Base-by-base conservation (phyloP, 2,888 invertebrate species). In the Drosophila suboccidentalis region DNA sequence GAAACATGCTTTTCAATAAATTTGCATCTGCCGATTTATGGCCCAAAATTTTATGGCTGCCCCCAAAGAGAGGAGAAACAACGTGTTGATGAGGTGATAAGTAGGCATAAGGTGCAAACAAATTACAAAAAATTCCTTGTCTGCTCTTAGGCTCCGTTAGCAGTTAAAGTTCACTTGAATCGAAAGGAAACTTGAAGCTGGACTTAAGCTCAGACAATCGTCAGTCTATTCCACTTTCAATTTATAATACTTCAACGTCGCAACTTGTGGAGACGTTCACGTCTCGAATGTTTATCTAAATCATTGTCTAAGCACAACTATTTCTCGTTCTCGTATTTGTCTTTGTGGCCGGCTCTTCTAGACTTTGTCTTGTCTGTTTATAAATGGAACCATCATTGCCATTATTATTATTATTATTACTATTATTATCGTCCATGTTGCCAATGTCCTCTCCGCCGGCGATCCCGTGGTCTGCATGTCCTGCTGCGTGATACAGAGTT, bases 1-100 rank as follows among this genome's bases (percentile, higher is more conserved):
- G 15, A 32, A 38, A 51, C 44, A 71, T 67, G 69, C 38, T 64
- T 75, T 66, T 73, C 80, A 85, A 87, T 87, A 78, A 77, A 78
- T 80, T 82, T 67, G 62, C 67, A 69, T 59, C 47, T 59, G 19
- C 19, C 50, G 72, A 87, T 87, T 83, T 87, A 83, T 87, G 71
- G 61, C 53, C 68, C 61, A 44, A 59, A 44, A 60, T 82, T 87
- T 87, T 82, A 72, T 81, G 73, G 67, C 63, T 46, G 51, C 17
- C 51, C 41, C 15, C 26, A 46, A 36, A 54, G 39, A 15, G 51
- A 49, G 58, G 43, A 61, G 60, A 71, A 69, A 74, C 66, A 87
- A 71, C 68, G 67, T 69, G 61, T 71, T 58, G 69, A 78, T 75
- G 57, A 51, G 57, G 26, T 59, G 82, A 82, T 87, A 85, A 82